Conservation (phyloP, 2,797 vertebrate species). For the Pipistrellus pipistrellus region DNA sequence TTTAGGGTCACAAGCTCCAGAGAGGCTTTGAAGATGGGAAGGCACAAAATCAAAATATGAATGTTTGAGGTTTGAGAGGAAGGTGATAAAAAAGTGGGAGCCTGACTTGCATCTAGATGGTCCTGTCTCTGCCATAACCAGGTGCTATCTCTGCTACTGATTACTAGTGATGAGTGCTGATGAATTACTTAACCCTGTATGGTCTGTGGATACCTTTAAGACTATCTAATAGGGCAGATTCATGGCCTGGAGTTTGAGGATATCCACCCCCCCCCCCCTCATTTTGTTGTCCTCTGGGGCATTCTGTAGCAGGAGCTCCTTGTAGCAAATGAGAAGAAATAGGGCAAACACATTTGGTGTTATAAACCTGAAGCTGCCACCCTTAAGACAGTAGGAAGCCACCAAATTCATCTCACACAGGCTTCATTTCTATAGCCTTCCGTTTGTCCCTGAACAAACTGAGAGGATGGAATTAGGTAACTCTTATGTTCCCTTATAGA, state of each 20-base stretch:
- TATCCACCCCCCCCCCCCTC: background rate
- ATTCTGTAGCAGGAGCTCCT: background rate
- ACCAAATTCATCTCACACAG: background rate
- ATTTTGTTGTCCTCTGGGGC: background rate
- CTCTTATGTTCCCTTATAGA: background rate
- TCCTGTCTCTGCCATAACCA: background rate
- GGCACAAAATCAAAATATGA: constrained; percentile 29
- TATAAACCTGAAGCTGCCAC: background rate
- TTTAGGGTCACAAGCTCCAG: background rate
- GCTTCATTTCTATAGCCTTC: background rate
- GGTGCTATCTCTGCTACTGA: background rate
- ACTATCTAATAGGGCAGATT: constrained; percentile 4
- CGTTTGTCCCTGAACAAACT: background rate
- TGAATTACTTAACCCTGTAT: background rate
- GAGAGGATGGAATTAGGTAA: background rate
- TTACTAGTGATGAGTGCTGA: background rate
- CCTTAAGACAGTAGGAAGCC: background rate
- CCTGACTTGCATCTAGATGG: background rate
- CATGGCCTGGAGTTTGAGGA: background rate
- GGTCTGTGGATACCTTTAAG: background rate
- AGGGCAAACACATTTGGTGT: background rate
- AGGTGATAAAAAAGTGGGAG: background rate
- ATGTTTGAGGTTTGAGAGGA: background rate
- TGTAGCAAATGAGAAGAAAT: background rate
- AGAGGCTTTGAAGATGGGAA: constrained; percentile 53